Evolutionary conservation across 2,888 invertebrate species (phyloP), one percentile per base, ranked within the genome.

Genomic region (Mythimna ferrago): DNA sequence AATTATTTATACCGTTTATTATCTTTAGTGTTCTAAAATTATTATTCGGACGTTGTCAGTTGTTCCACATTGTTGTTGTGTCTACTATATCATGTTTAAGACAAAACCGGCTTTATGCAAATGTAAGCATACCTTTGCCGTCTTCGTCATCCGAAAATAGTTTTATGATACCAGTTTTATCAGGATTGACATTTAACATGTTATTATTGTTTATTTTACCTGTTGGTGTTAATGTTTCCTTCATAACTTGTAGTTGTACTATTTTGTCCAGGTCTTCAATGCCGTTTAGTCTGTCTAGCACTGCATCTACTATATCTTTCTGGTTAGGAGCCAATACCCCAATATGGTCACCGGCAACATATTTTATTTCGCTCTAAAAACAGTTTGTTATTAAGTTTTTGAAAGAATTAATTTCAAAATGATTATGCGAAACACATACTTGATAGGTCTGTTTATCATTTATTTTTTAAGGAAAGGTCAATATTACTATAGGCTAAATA

Each of bases 271-370:
- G 97, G 88, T 98, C 97, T 11, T 97, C 97, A 21, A 97, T 96
- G 21, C 97, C 97, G 69, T 97, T 97, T 70, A 99, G 92, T 82
- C 97, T 97, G 51, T 96, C 92, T 60, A 99, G 91, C 68, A 99
- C 97, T 53, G 97, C 97, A 66, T 98, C 97, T 0, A 99, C 99
- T 35, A 99, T 94, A 80, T 98, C 97, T 21, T 95, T 94, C 58
- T 97, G 96, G 92, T 99, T 99, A 82, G 97, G 97, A 0, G 99
- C 98, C 92, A 98, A 98, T n/a, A 99, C 97, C 6, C 99, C 99
- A 19, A 99, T 97, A 91, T 99, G 99, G 93, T 99, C 99, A 0
- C 99, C 99, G 0, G 99, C 99, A 51, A 97, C 97, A 89, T 99
- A 99, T 51, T 96, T 93, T 32, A 98, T 89, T 86, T 97, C 97